Conservation (phyloP, 2,113 vertebrate genomes). For the Nesogale talazaci region DNA sequence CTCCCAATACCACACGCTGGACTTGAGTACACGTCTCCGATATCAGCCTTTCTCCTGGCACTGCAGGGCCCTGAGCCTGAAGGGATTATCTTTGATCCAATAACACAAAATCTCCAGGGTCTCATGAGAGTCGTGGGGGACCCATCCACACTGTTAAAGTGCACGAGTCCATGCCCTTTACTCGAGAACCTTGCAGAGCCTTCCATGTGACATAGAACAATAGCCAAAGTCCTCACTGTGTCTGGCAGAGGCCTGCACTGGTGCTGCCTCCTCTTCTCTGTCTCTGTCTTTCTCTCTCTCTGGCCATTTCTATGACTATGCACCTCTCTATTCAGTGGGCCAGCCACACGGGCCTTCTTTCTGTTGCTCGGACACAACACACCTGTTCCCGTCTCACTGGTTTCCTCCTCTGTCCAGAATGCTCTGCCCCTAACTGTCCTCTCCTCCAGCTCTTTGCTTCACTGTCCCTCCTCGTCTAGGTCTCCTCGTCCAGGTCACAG, state of each 20-base stretch:
- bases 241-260: not conserved
- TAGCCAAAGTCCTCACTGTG: not conserved
- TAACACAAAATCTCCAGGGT: not conserved
- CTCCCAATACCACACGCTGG: rapidly evolving
- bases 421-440: not conserved
- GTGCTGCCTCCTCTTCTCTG: not conserved
- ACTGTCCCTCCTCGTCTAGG: not conserved
- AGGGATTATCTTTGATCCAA: not conserved
- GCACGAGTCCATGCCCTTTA: no score
- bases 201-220: not conserved
- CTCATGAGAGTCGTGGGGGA: not conserved
- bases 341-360: not conserved
- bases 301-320: not conserved
- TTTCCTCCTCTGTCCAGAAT: not conserved
- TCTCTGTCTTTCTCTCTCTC: no score
- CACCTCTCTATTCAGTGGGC: not conserved
- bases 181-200: no score
- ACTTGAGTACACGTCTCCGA: rapidly evolving
- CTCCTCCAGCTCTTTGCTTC: not conserved
- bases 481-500: not conserved
- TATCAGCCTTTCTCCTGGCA: not conserved
- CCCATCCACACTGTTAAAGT: not conserved
- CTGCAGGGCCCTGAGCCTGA: not conserved
- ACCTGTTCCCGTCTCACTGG: not conserved
- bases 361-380: not conserved